Evolutionary conservation across 2,113 vertebrate genomes (phyloP).

Genomic region (Corythoichthys haematopterus): DNA sequence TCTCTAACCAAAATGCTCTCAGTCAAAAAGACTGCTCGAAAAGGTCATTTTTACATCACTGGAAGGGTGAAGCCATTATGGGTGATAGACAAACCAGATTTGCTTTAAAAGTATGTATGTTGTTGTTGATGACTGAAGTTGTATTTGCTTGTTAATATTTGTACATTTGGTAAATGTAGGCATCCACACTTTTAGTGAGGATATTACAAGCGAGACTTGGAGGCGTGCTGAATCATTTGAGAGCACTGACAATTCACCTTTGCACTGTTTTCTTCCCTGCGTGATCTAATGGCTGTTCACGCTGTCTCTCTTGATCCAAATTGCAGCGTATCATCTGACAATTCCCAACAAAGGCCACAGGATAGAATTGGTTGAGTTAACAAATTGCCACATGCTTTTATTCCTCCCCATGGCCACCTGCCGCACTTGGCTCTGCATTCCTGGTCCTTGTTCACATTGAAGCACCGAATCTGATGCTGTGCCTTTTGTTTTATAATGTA

Average conservation of each 20-base stretch:
- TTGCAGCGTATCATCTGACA: constrained; percentile 9
- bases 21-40: neutral
- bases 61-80: too few relatives aligned
- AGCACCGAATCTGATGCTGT: constrained; percentile 23
- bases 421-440: constrained; percentile 17
- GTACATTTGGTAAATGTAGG: neutral
- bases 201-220: neutral
- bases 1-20: constrained; percentile 1
- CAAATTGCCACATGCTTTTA: neutral
- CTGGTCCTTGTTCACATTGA: constrained; percentile 20
- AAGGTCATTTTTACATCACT: neutral
- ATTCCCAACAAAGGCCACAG: neutral
- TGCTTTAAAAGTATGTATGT: neutral
- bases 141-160: neutral
- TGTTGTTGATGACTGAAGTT: neutral
- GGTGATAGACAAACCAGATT: neutral
- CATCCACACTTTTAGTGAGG: neutral
- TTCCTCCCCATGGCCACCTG: neutral
- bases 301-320: constrained; percentile 14
- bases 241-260: constrained; percentile 18
- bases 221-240: constrained; percentile 12
- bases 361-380: constrained; percentile 13
- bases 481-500: constrained; percentile 39
- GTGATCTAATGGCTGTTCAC: constrained; percentile 9
- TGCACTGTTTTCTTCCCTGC: neutral